These are phyloP conservation scores for Pelobates cultripes DNA, from an alignment of 2,797 vertebrate species.

Conservation along the genomic window DNA sequence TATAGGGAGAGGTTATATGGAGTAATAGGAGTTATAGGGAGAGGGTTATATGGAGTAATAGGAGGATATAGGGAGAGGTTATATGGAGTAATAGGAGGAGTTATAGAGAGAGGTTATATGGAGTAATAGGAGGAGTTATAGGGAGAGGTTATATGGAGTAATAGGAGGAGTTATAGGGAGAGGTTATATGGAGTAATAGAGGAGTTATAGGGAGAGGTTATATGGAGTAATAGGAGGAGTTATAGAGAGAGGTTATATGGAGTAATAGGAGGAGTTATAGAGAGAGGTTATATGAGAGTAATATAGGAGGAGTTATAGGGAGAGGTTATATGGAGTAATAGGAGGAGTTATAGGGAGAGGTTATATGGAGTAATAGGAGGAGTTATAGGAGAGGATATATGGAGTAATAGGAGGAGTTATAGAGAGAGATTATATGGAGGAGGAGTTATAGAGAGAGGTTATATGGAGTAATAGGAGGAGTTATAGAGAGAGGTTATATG, in stretches of 20 bases:
- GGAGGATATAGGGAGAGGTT: constrained; percentile 2
- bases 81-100: constrained; percentile 9
- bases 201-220: not conserved
- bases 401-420: not conserved
- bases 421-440: too few species aligned
- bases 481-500: not conserved
- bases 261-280: not conserved
- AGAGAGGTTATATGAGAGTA: not conserved
- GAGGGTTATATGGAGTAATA: not conserved
- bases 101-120: not conserved
- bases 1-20: not conserved
- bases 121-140: not conserved
- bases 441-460: not conserved
- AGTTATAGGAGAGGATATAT: not conserved
- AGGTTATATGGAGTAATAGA: not conserved
- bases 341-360: too few species aligned
- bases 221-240: constrained; percentile 7
- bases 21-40: not conserved
- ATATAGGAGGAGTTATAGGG: constrained; percentile 6
- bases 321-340: not conserved
- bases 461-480: not conserved
- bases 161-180: not conserved
- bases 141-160: not conserved
- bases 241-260: not conserved
- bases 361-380: not conserved